phyloP scores from a whole-genome alignment of 1,140 invertebrate genomes.

The Drosophila melanica region DNA sequence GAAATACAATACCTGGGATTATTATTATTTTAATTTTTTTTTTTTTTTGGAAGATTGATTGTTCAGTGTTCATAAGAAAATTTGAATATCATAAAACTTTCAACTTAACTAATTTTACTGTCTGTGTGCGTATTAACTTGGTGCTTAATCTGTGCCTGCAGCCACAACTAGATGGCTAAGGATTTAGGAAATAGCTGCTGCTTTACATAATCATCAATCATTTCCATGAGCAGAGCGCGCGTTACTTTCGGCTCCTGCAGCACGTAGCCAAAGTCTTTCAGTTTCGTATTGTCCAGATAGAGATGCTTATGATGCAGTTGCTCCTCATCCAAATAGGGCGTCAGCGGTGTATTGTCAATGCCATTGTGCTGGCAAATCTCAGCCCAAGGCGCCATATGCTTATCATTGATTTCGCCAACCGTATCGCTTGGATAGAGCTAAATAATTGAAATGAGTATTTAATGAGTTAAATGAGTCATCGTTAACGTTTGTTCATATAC shows the following conservation, averaged over 20 bases:
- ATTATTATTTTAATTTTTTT: too few species aligned
- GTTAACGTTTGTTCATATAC: constrained; percentile 47
- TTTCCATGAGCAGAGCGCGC: constrained; percentile 86
- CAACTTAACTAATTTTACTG: constrained; percentile 51
- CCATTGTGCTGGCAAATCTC: constrained; percentile 90
- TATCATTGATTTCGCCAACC: constrained; percentile 95
- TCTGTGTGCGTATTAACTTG: constrained; percentile 66
- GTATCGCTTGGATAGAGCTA: constrained; percentile 86
- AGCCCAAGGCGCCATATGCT: constrained; percentile 95
- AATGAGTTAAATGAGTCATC: constrained; percentile 26
- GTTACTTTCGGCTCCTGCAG: constrained; percentile 87
- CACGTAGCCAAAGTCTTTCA: constrained; percentile 86
- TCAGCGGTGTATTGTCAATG: constrained; percentile 93
- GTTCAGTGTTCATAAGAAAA: constrained; percentile 22
- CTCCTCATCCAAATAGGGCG: constrained; percentile 93
- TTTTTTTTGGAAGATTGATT: constrained; percentile 61
- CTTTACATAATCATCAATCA: constrained; percentile 78
- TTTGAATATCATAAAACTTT: constrained; percentile 28
- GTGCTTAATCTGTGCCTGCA: constrained; percentile 39
- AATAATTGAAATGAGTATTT: constrained; percentile 18
- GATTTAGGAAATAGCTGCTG: constrained; percentile 80
- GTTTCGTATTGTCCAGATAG: constrained; percentile 89
- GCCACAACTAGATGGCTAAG: constrained; percentile 51
- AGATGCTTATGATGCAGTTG: constrained; percentile 92
- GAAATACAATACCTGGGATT: constrained; percentile 41